phyloP scores from a whole-genome alignment of 2,888 invertebrate species.

The Orthosia gothica region DNA sequence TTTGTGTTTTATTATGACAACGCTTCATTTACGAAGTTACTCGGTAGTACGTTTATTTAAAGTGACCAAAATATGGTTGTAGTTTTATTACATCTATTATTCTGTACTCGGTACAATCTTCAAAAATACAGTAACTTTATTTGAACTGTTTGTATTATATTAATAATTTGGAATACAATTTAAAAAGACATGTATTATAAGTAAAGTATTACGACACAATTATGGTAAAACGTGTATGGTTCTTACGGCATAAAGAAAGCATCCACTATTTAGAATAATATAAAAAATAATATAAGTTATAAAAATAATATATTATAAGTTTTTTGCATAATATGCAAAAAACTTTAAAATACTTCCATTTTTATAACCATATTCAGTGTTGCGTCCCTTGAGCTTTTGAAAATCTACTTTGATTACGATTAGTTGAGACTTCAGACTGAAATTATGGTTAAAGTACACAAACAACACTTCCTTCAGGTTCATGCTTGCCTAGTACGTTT shows the following conservation, averaged over 20 bases:
- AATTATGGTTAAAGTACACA: neutral
- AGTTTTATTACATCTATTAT: neutral
- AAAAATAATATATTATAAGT: too few species aligned
- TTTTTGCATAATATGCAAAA: too few species aligned
- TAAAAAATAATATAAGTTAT: too few species aligned
- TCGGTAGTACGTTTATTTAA: too few species aligned
- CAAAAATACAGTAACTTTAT: too few species aligned
- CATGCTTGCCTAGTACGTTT: slow-evolving; percentile 25
- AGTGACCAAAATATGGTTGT: neutral
- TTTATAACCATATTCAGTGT: neutral
- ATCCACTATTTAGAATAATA: too few species aligned
- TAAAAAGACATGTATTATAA: too few species aligned
- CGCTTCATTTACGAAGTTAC: neutral
- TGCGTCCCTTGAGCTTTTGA: neutral
- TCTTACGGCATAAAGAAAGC: too few species aligned
- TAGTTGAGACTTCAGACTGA: neutral
- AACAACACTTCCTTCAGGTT: neutral
- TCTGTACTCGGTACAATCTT: neutral
- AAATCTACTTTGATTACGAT: neutral
- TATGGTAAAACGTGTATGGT: too few species aligned
- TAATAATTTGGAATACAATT: too few species aligned
- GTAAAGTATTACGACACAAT: too few species aligned
- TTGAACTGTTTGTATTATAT: too few species aligned
- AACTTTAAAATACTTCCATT: neutral
- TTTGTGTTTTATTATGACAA: neutral